Percentiles rank a stretch among this genome's conserved stretches.
Conservation (phyloP, 2,888 invertebrate genomes). For the Pecten maximus region DNA sequence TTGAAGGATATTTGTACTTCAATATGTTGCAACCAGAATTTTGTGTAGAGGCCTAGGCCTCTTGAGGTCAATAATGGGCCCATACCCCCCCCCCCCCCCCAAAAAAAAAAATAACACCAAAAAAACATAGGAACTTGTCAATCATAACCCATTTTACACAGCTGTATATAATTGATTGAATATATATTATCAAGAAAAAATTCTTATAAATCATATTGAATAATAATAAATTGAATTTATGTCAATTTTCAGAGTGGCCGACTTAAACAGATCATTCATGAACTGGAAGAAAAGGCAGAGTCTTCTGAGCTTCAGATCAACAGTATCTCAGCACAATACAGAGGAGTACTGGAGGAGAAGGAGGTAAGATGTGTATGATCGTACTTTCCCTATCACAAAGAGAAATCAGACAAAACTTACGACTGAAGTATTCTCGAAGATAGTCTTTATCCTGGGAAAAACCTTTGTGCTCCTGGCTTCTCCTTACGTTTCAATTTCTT, state of each 20-base stretch:
- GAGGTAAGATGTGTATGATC: conserved; percentile 69
- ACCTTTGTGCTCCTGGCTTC: too few relatives aligned
- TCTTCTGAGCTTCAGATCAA: conserved; percentile 80
- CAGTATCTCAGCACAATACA: conserved; percentile 77
- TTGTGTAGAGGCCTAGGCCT: too few relatives aligned
- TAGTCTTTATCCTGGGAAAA: neutral
- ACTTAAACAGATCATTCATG: conserved; percentile 72
- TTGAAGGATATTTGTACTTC: neutral
- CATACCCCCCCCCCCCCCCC: too few relatives aligned
- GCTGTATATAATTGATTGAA: neutral
- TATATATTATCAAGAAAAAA: neutral
- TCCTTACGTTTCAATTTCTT: too few relatives aligned
- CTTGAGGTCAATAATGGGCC: too few relatives aligned
- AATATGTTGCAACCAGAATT: neutral
- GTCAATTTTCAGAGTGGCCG: conserved; percentile 75
- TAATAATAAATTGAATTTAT: neutral
- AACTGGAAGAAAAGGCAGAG: conserved; percentile 79
- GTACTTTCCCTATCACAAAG: neutral
- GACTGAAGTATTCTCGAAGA: too few relatives aligned
- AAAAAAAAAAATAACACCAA: too few relatives aligned
- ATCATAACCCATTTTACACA: neutral
- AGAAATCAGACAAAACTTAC: neutral
- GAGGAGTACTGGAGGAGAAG: conserved; percentile 75
- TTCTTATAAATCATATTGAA: too few relatives aligned
- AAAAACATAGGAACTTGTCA: too few relatives aligned